Conservation (phyloP, 2,113 vertebrate species). For the Pogonocichla stellata region DNA sequence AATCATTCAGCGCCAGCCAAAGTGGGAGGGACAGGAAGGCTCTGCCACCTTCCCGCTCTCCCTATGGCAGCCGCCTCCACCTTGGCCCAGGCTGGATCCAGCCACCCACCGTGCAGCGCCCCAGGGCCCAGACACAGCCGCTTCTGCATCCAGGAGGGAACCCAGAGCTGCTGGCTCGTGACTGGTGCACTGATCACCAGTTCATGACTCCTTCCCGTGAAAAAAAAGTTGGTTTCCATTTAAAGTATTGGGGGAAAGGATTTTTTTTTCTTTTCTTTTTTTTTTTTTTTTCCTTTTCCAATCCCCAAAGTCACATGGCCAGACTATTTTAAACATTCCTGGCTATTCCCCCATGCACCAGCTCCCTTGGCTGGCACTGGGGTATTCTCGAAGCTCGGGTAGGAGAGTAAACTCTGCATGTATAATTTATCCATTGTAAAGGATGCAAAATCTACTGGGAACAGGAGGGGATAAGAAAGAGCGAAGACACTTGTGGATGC, state of each 20-base stretch:
- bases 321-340: constrained; percentile 70
- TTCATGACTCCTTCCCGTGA: background rate
- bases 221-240: constrained; percentile 15
- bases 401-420: constrained; percentile 65
- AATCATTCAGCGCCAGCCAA: constrained; percentile 56
- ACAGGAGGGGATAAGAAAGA: constrained; percentile 66
- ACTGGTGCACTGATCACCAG: constrained; percentile 1
- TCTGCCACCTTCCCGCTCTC: background rate
- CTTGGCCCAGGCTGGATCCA: background rate
- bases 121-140: background rate
- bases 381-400: constrained; percentile 57
- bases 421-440: constrained; percentile 69
- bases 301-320: constrained; percentile 58
- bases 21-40: background rate
- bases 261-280: background rate
- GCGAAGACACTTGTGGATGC: constrained; percentile 61
- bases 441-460: constrained; percentile 67
- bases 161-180: constrained; percentile 19
- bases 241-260: background rate
- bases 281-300: background rate
- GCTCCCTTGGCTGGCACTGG: constrained; percentile 42
- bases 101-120: background rate
- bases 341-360: constrained; percentile 68
- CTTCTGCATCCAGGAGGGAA: constrained; percentile 34
- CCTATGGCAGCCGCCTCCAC: background rate